Conservation (phyloP, 2,113 vertebrate genomes). For the Leptocoma aspasia region DNA sequence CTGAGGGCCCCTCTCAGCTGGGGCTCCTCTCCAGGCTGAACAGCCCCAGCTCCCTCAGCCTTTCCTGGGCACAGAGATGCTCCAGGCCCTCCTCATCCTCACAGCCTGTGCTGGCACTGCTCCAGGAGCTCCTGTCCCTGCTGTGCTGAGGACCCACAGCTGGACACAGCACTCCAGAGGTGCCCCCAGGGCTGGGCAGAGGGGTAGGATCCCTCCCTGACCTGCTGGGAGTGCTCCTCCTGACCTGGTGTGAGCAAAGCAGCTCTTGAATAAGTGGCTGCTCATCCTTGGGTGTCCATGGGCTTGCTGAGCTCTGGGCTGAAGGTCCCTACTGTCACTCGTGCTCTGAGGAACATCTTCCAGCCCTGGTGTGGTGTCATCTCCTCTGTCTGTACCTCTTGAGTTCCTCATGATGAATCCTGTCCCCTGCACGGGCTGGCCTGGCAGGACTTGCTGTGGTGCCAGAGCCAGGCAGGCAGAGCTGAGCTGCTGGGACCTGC, state of each 20-base stretch:
- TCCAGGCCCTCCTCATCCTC: neutral
- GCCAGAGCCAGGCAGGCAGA: neutral
- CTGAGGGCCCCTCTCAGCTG: neutral
- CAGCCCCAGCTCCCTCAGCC: neutral
- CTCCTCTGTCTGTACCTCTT: neutral
- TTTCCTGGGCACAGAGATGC: neutral
- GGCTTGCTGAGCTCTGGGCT: neutral
- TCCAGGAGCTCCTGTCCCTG: neutral
- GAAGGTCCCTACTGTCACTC: neutral
- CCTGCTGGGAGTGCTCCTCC: neutral
- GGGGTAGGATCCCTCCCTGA: neutral
- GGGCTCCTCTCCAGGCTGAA: neutral
- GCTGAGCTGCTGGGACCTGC: neutral
- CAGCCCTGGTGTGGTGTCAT: neutral
- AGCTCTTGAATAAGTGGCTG: neutral
- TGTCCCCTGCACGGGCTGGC: neutral
- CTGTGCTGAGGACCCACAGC: neutral
- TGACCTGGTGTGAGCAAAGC: neutral
- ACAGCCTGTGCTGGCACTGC: neutral
- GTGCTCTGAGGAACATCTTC: neutral
- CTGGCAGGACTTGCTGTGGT: constrained; percentile 3
- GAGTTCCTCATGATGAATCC: neutral
- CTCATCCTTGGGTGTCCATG: fast-evolving
- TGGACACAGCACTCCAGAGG: neutral
- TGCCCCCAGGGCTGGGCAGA: neutral